Evolutionary conservation across 2,113 vertebrate species (phyloP).

Genomic region (Osmerus mordax): DNA sequence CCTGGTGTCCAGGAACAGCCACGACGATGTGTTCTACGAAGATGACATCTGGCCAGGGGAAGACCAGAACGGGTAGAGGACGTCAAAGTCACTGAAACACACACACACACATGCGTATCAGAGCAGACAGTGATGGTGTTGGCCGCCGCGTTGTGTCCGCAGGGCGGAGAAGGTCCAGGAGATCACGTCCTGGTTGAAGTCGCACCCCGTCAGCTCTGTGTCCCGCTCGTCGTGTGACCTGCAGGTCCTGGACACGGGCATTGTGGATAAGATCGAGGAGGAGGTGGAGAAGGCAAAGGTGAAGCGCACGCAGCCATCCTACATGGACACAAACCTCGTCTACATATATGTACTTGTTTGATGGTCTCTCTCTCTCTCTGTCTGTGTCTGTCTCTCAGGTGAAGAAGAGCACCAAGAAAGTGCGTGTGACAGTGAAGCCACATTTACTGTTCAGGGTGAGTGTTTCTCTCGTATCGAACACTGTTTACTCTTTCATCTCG

Average conservation of each 20-base stretch:
- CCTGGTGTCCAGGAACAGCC: constrained; percentile 85
- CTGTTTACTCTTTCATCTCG: constrained; percentile 43
- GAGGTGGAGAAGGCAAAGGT: constrained; percentile 86
- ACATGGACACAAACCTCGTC: neutral
- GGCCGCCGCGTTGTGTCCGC: neutral
- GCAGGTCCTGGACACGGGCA: constrained; percentile 82
- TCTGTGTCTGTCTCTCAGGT: constrained; percentile 64
- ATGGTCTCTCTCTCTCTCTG: neutral
- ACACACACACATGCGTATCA: neutral
- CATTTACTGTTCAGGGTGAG: constrained; percentile 93
- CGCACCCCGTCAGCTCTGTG: constrained; percentile 80
- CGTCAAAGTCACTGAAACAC: neutral
- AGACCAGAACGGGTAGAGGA: constrained; percentile 85
- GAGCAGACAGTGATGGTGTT: neutral
- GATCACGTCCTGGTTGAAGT: constrained; percentile 83
- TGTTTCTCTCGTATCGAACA: constrained; percentile 62
- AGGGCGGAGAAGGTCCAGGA: constrained; percentile 85
- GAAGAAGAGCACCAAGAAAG: constrained; percentile 90
- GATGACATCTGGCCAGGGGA: constrained; percentile 94
- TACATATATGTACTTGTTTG: neutral
- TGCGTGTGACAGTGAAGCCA: constrained; percentile 94
- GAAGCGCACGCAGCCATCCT: neutral
- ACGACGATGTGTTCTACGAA: constrained; percentile 96
- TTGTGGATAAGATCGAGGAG: constrained; percentile 86
- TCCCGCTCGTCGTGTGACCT: constrained; percentile 86